Evolutionary conservation across 2,113 vertebrate species (phyloP), one percentile per base, ranked within the genome.

Genomic region (Myrmecobius fasciatus): DNA sequence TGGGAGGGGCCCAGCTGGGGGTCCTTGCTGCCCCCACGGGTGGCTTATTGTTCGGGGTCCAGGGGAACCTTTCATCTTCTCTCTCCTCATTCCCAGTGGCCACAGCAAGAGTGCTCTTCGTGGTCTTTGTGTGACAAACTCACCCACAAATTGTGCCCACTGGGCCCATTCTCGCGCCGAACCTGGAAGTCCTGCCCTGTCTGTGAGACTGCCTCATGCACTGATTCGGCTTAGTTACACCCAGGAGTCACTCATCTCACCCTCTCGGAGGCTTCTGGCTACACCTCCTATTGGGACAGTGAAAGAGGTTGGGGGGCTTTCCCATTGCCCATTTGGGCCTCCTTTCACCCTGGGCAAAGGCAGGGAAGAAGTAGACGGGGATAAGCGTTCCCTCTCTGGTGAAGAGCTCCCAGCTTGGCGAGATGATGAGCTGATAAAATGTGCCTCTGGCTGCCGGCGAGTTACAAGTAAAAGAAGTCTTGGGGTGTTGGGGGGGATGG

Each of bases 361-460:
- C 0, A 2, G 67, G 17, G 36, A n/a, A 36, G 60, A n/a, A 4
- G 36, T 83, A 43, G 67, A 43, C n/a, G 43, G 36, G 36, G n/a
- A 7, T 83, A 17, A n/a, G n/a, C 67, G 22, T 83, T 83, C 67
- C 17, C 67, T 83, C 60, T 75, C 17, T 75, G 14, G n/a, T 36
- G 43, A 83, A 75, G 60, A 36, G 36, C 31, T 75, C 14, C 60
- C 60, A 75, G n/a, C 93, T 24, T 92, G 10, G 89, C 9, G 0
- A 0, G 10, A 24, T 3, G 0, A 49, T 25, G 20, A 22, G n/a
- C 53, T 91, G n/a, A 53, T 92, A 91, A 1, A 1, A n/a, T 3
- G 14, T 3, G 22, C 51, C 92, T 14, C 56, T 14, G 31, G 14
- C 89, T 0, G 0, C 53, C 25, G 14, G 91, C 14, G 83, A 49